Evolutionary conservation across 2,113 vertebrate genomes (phyloP).

Genomic region (Actenoides hombroni): DNA sequence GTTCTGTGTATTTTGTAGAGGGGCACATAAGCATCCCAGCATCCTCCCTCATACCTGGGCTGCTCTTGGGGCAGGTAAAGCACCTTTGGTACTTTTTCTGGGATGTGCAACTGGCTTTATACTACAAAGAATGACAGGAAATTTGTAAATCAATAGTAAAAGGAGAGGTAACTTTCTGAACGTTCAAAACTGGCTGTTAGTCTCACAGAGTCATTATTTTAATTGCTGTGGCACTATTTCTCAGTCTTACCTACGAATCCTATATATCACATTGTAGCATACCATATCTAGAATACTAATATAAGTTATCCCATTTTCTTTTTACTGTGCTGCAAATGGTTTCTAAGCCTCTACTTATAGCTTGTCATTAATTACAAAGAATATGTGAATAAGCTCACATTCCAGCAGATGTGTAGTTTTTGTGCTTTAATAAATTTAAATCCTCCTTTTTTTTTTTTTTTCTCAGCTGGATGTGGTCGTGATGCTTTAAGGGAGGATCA

Average conservation of each 20-base stretch:
- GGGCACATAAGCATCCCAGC: neutral
- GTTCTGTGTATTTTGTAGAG: neutral
- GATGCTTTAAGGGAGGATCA: neutral
- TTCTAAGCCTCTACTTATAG: conserved; percentile 31
- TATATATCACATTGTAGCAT: neutral
- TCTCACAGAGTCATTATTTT: neutral
- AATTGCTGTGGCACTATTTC: neutral
- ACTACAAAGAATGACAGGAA: neutral
- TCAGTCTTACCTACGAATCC: neutral
- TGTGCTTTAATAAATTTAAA: neutral
- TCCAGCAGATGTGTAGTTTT: neutral
- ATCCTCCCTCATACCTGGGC: neutral
- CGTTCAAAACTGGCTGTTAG: neutral
- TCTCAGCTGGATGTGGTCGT: neutral
- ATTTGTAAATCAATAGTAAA: neutral
- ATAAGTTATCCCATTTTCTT: conserved; percentile 15
- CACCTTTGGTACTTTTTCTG: neutral
- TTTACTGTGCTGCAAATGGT: conserved; percentile 7
- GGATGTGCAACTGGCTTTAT: neutral
- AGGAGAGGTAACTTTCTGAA: neutral
- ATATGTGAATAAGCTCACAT: neutral
- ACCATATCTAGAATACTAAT: neutral
- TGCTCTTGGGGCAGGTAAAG: neutral
- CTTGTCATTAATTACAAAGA: conserved; percentile 9
- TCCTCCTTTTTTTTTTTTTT: neutral